Evolutionary conservation across 2,888 invertebrate species (phyloP), one percentile per base, ranked within the genome.

Genomic region (Phengaris alcon): DNA sequence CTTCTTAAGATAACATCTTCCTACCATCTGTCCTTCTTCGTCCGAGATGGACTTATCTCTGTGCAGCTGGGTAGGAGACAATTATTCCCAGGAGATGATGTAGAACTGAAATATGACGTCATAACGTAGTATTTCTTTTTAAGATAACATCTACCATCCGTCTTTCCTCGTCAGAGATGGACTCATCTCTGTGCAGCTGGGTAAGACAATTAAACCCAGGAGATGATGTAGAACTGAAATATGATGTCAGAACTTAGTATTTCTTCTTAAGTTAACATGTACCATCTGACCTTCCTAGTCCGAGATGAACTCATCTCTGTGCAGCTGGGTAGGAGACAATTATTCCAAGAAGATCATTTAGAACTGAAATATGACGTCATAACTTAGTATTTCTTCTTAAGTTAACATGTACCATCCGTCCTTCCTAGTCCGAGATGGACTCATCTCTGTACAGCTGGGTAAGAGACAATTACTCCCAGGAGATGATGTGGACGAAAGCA

Each of bases 61-160:
- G 84, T 95, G 7, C 82, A 87, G 15, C 82, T 94, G 59, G n/a
- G 13, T 44, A 22, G 46, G n/a, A 7, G 59, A 15, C 48, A 48
- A 1, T 48, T 35, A 35, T 35, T 35, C 35, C 35, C 1, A 35
- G 35, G 35, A 35, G 35, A 35, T 35, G 2, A 35, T 35, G 35
- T 35, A 35, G 35, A 35, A 35, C 35, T 35, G 35, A 35, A 35
- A 35, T 35, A 35, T 35, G 35, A 35, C 2, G 35, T 35, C 35
- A 35, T 35, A 4, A 35, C 2, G 0, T 35, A 3, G 35, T 35
- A 35, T 4, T 35, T 35, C 35, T 74, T 95, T 95, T 48, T 89
- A 96, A 0, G 95, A 96, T 88, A 96, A 96, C 82, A 91, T 95
- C 68, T 94, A 96, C 86, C 93, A 95, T 80, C 88, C 95, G 13